Evolutionary conservation across 2,888 invertebrate species (phyloP), one percentile per base, ranked within the genome.

Genomic region (Yponomeuta plumbellus): DNA sequence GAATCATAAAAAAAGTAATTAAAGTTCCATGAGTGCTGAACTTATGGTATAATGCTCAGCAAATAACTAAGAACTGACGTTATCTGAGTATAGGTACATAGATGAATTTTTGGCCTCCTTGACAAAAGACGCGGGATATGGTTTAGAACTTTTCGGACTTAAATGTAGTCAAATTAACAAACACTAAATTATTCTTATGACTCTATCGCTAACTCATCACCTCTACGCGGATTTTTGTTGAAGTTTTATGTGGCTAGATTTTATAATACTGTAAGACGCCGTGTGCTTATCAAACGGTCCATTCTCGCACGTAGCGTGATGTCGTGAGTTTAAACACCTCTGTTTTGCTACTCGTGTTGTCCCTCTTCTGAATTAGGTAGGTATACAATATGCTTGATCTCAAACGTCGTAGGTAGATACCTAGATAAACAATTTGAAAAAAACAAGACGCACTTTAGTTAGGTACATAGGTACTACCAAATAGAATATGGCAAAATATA

Each of bases 1-100:
- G 80, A 80, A 67, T 68, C 21, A 52, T 13, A 17, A 52, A 52
- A 13, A 5, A 6, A 52, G 3, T 52, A 52, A 4, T 52, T 17
- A 52, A 52, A 13, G 1, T 8, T 52, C 8, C 17, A 52, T 17
- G 17, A 52, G 3, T 52, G 44, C 17, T 17, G 17, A 52, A 17
- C 13, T 17, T 52, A 44, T 44, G 44, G 11, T 44, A 6, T 13
- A 44, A 11, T 44, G 44, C 13, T 11, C 13, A 2, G 10, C 2
- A 44, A 2, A 13, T 44, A n/a, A n/a, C n/a, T n/a, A n/a, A n/a
- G n/a, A n/a, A n/a, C n/a, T n/a, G n/a, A n/a, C n/a, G n/a, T n/a
- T n/a, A n/a, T n/a, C n/a, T n/a, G n/a, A n/a, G n/a, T n/a, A n/a
- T n/a, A n/a, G n/a, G n/a, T n/a, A n/a, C n/a, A n/a, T n/a, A n/a